A percentile compares a stretch with the other conserved stretches of the same genome.
Conservation (phyloP, 1,140 invertebrate species). For the Dreissena polymorpha region DNA sequence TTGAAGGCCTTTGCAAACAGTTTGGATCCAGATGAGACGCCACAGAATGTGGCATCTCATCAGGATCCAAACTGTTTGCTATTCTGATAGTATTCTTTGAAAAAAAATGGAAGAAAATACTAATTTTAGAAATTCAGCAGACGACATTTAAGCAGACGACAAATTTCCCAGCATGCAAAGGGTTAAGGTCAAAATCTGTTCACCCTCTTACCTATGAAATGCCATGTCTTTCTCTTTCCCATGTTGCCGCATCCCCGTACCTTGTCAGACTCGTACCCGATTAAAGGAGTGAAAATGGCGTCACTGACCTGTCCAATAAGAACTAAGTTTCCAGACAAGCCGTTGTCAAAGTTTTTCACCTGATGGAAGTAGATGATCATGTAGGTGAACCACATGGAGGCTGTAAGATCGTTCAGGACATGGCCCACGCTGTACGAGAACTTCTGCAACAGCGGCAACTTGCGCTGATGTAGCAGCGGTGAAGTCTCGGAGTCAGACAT, state of each 20-base stretch:
- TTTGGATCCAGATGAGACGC: no score
- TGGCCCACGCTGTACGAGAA: constrained; percentile 90
- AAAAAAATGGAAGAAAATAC: no score
- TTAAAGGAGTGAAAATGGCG: constrained; percentile 92
- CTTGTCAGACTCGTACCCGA: constrained; percentile 92
- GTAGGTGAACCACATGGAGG: constrained; percentile 99
- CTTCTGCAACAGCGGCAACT: constrained; percentile 56
- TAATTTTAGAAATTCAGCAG: no score
- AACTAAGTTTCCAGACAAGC: constrained; percentile 84
- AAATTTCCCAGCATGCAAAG: no score
- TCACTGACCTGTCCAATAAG: constrained; percentile 86
- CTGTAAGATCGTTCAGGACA: constrained; percentile 96
- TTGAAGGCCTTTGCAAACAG: no score
- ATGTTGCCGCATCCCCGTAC: constrained; percentile 86
- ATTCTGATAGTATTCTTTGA: no score
- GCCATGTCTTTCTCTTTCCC: constrained; percentile 94
- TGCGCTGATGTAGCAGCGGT: neutral
- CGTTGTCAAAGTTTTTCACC: constrained; percentile 87
- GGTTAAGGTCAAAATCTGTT: no score
- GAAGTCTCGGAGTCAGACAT: no score
- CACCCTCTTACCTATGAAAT: constrained; percentile 88
- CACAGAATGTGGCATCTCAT: no score
- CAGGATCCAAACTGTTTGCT: no score
- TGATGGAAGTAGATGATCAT: constrained; percentile 95
- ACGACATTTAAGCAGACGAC: no score